Evolutionary conservation across 2,113 vertebrate genomes (phyloP).

Genomic region (Chelonoidis abingdonii): DNA sequence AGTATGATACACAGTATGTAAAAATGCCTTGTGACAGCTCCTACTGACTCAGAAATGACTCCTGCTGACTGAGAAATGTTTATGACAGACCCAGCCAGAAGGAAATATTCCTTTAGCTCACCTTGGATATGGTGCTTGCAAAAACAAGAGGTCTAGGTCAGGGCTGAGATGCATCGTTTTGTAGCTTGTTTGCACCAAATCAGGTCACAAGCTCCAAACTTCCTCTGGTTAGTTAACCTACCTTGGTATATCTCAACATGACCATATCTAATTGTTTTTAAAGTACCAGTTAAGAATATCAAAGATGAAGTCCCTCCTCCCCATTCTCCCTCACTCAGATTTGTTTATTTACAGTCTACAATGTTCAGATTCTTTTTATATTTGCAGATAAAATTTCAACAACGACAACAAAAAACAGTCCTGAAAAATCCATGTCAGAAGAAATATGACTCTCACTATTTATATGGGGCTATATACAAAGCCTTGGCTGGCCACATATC

Average conservation of each 20-base stretch:
- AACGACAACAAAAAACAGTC: not conserved
- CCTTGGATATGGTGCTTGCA: constrained; percentile 12
- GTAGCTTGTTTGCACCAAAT: not conserved
- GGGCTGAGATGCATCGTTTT: constrained; percentile 2
- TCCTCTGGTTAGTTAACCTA: constrained; percentile 22
- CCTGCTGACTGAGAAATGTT: constrained; percentile 68
- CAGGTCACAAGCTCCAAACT: not conserved
- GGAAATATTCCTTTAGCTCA: constrained; percentile 54
- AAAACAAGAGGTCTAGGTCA: constrained; percentile 60
- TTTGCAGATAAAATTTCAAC: not conserved
- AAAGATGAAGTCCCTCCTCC: not conserved
- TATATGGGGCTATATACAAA: not conserved
- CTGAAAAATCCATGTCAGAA: not conserved
- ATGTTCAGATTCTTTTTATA: not conserved
- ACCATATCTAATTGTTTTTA: constrained; percentile 2
- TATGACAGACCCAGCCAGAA: constrained; percentile 53
- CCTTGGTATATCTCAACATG: not conserved
- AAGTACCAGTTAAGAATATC: not conserved
- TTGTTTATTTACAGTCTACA: not conserved
- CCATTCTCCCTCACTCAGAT: not conserved
- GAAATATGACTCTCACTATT: not conserved
- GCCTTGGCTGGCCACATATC: not conserved
- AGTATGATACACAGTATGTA: constrained; percentile 54
- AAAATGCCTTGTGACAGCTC: constrained; percentile 66
- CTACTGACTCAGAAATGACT: constrained; percentile 61